Conservation (phyloP, 2,888 invertebrate species). For the Melanostoma scalare region DNA sequence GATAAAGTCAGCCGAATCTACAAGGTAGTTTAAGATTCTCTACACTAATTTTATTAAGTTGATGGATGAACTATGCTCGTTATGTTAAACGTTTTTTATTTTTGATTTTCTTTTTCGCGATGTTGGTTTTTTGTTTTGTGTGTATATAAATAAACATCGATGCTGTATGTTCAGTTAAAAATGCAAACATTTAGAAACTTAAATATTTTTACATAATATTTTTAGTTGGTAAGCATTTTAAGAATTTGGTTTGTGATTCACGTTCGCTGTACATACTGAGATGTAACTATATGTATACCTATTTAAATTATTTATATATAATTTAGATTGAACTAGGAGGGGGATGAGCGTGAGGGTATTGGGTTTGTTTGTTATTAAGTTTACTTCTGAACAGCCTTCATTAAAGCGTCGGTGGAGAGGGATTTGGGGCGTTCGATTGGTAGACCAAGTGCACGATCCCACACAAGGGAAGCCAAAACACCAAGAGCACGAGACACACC, state of each 20-base stretch:
- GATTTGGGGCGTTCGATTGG: conserved; percentile 94
- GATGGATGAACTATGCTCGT: conserved; percentile 28
- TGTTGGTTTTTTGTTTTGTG: conserved; percentile 16
- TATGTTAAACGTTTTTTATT: conserved; percentile 1
- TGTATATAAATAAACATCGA: conserved; percentile 27
- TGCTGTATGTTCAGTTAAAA: conserved; percentile 40
- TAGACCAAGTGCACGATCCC: conserved; percentile 91
- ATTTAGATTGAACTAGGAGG: conserved; percentile 70
- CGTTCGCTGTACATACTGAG: conserved; percentile 41
- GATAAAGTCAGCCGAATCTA: conserved; percentile 20
- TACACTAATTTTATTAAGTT: conserved; percentile 8
- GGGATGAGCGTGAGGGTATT: conserved; percentile 56
- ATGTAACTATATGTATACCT: conserved; percentile 44
- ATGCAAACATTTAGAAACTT: conserved; percentile 40
- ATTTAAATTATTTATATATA: conserved; percentile 61
- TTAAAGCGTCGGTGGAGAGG: conserved; percentile 86
- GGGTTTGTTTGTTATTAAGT: conserved; percentile 31
- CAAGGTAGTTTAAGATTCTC: neutral
- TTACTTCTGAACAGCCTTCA: conserved; percentile 81
- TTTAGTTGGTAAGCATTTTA: conserved; percentile 34
- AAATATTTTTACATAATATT: conserved; percentile 29
- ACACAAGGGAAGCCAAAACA: conserved; percentile 89
- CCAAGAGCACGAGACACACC: conserved; percentile 94
- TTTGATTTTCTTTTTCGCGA: conserved; percentile 16
- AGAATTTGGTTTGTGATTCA: conserved; percentile 47